Evolutionary conservation across 1,140 invertebrate species (phyloP).

Genomic region (Doryteuthis pealeii): DNA sequence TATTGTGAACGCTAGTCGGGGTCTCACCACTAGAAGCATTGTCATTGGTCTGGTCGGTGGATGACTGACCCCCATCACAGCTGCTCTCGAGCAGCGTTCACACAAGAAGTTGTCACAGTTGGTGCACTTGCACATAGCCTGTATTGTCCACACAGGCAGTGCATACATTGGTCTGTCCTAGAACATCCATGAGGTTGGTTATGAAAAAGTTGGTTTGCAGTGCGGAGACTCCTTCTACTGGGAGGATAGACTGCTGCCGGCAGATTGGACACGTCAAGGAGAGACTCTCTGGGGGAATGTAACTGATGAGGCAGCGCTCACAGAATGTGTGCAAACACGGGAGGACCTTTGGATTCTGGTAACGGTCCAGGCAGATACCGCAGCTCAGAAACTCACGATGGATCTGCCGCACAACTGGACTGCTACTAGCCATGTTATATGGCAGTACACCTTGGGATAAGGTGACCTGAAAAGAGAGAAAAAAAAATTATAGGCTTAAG

Average conservation of each 20-base stretch:
- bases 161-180: slow-evolving; percentile 49
- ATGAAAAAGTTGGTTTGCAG: slow-evolving; percentile 64
- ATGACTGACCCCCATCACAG: slow-evolving; percentile 27
- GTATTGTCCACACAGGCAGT: slow-evolving; percentile 41
- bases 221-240: slow-evolving; percentile 62
- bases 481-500: not conserved
- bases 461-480: slow-evolving; percentile 27
- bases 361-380: slow-evolving; percentile 68
- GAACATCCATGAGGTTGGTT: slow-evolving; percentile 60
- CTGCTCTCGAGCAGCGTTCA: slow-evolving; percentile 47
- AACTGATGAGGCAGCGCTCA: slow-evolving; percentile 80
- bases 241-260: slow-evolving; percentile 64
- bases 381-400: slow-evolving; percentile 50
- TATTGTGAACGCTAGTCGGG: slow-evolving; percentile 26
- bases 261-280: slow-evolving; percentile 66
- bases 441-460: slow-evolving; percentile 17
- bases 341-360: slow-evolving; percentile 79
- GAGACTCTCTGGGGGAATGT: slow-evolving; percentile 70
- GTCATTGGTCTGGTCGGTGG: slow-evolving; percentile 24
- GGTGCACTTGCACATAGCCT: slow-evolving; percentile 52
- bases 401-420: slow-evolving; percentile 39
- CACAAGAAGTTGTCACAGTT: slow-evolving; percentile 57
- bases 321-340: slow-evolving; percentile 93
- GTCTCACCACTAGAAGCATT: slow-evolving; percentile 21
- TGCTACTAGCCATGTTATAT: slow-evolving; percentile 33